Base-by-base conservation (phyloP, 2,113 vertebrate genomes). In the Notiomystis cincta region DNA sequence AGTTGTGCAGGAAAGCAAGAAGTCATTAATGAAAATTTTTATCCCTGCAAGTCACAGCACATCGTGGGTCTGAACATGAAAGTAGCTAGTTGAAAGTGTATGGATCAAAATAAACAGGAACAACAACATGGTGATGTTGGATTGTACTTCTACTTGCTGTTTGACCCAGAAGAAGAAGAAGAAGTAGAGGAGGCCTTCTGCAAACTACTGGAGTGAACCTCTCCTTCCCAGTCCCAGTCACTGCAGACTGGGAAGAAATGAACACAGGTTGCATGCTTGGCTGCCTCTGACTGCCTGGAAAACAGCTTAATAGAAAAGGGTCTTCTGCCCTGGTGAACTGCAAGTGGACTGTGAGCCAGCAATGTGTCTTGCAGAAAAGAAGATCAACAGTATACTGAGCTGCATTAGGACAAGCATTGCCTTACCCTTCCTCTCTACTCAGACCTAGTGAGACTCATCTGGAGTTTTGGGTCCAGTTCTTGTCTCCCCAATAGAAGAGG, bases 391-490 rank as follows among this genome's bases (percentile, higher is more conserved):
- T 18, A 45, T 38, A 25, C 7, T 28, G 11, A 31, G 24, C 31
- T 76, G 40, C 18, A 33, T 48, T 56, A 51, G 42, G 24, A 77
- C 40, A 7, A 62, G 6, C 4, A n/a, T 40, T 47, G 15, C 14
- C 30, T 25, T 21, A 33, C 53, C 33, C 2, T 71, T 53, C 11
- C 13, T 19, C 11, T 54, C 37, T 61, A 5, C 47, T 38, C 28
- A 30, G 13, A n/a, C 1, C 11, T n/a, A n/a, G 16, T 40, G 38
- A 75, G 9, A 53, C 13, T 0, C 9, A 22, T 30, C 5, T 13
- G 53, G 16, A 35, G 13, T 40, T 16, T 6, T 30, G 13, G 11
- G 38, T 22, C 16, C 20, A 47, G 16, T 30, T 75, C n/a, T 47
- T n/a, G 13, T 53, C 19, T 60, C 16, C 16, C 11, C 24, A 60